Base-by-base conservation (phyloP, 92 coral and sea anemone species). In the Galaxea fascicularis region DNA sequence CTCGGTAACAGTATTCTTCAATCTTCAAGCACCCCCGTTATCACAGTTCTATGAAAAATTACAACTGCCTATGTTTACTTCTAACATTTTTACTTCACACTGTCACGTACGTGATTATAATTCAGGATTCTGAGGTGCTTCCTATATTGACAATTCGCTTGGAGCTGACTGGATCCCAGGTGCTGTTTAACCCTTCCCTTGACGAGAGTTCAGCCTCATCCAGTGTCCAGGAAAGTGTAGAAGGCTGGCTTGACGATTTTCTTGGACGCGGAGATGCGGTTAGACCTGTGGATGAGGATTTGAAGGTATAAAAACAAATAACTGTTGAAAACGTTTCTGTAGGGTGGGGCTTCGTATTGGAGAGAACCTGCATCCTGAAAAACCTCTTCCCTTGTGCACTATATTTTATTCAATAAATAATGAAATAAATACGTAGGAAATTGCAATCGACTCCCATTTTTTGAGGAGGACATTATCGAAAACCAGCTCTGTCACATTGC, bases 81-180 rank as follows among this genome's bases (percentile, higher is more conserved):
- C 41, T 35, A 2, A 35, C 6, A n/a, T n/a, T n/a, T n/a, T n/a
- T n/a, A n/a, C n/a, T n/a, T n/a, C n/a, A n/a, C n/a, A n/a, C n/a
- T n/a, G n/a, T n/a, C n/a, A n/a, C n/a, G 16, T 41, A 39, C 1
- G 46, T 51, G 21, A 12, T 71, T 39, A n/a, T 24, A n/a, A 68
- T 53, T 20, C 85, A 96, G 98, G 93, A 93, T 80, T 73, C 89
- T 53, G 83, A 81, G 8, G 66, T 81, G 0, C 70, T 87, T 20
- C 99, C 99, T 9, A 76, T 96, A 30, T 80, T 91, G 54, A 94
- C 97, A 18, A 95, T 96, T 76, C 94, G 99, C 26, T 93, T 96
- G 64, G 99, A 94, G 87, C 92, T 96, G 84, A 85, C 91, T 53
- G 99, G 99, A 53, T 94, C 98, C 29, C 97, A 94, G 81, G 98